Percentiles rank a stretch among this genome's conserved stretches.
Evolutionary conservation across 1,140 invertebrate species (phyloP).

Genomic region (Drepana arcuata): DNA sequence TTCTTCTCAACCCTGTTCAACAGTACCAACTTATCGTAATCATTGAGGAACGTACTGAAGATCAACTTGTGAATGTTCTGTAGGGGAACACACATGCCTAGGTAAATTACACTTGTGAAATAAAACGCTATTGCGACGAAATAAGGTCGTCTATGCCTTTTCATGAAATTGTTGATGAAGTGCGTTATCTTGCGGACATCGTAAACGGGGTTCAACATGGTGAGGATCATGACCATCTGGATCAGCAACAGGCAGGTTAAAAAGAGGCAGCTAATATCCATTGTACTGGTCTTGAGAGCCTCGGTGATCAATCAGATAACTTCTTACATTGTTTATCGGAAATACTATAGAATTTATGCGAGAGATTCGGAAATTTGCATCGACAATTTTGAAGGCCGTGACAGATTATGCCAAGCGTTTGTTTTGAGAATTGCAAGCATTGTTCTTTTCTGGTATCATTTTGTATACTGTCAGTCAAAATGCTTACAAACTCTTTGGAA

Average conservation of each 20-base stretch:
- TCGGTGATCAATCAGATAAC: too few relatives aligned
- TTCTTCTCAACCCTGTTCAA: constrained; percentile 41
- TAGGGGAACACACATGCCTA: constrained; percentile 44
- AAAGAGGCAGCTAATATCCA: constrained; percentile 38
- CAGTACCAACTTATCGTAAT: constrained; percentile 34
- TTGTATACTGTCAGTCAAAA: constrained; percentile 11
- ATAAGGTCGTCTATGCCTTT: constrained; percentile 17
- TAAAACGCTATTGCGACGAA: constrained; percentile 22
- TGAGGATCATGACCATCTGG: constrained; percentile 41
- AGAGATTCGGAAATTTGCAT: too few relatives aligned
- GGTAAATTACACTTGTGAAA: constrained; percentile 31
- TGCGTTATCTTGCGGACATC: constrained; percentile 33
- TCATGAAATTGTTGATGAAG: constrained; percentile 20
- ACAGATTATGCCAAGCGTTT: constrained; percentile 12
- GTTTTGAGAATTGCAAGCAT: constrained; percentile 23
- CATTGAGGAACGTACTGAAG: constrained; percentile 13
- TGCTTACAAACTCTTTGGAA: constrained; percentile 9
- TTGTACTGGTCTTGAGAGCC: constrained; percentile 19
- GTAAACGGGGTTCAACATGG: constrained; percentile 42
- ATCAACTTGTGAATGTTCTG: constrained; percentile 29
- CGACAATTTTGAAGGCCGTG: too few relatives aligned
- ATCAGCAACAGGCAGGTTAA: constrained; percentile 31
- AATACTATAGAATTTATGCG: too few relatives aligned
- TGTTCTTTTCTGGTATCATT: constrained; percentile 15
- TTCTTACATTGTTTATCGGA: too few relatives aligned